Conservation (phyloP, 1,140 invertebrate genomes). For the Mamestra configurata region DNA sequence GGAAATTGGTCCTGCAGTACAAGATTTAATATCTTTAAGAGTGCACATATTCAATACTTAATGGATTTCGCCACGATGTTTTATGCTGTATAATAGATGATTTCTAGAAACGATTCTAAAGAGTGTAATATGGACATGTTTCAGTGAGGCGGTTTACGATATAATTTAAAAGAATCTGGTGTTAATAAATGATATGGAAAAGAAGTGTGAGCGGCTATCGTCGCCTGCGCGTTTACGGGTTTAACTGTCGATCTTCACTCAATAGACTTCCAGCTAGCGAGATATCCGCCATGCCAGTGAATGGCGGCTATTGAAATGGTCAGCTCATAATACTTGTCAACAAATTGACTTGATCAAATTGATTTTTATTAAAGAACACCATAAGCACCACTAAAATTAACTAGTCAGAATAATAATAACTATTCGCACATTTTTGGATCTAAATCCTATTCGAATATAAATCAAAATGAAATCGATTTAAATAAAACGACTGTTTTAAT, state of each 20-base stretch:
- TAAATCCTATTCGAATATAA: constrained; percentile 44
- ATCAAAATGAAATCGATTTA: constrained; percentile 46
- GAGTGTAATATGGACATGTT: constrained; percentile 26
- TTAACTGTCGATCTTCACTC: constrained; percentile 5
- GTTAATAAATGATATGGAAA: constrained; percentile 11
- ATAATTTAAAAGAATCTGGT: constrained; percentile 26
- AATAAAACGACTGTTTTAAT: constrained; percentile 56
- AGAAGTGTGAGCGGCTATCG: background rate
- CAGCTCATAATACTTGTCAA: constrained; percentile 21
- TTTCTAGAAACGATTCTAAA: constrained; percentile 32
- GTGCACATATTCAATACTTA: constrained; percentile 26
- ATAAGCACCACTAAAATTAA: constrained; percentile 34
- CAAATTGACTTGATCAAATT: constrained; percentile 13
- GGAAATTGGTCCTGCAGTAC: constrained; percentile 23
- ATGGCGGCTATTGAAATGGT: background rate
- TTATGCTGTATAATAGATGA: constrained; percentile 3
- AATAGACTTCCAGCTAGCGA: constrained; percentile 2
- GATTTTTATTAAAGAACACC: constrained; percentile 23
- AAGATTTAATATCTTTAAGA: constrained; percentile 13
- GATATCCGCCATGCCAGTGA: background rate
- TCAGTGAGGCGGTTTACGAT: constrained; percentile 28
- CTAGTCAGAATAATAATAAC: constrained; percentile 40
- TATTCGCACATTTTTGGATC: constrained; percentile 32
- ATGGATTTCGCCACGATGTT: constrained; percentile 27
- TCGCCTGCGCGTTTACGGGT: background rate